Conservation (phyloP, 1,140 invertebrate species). For the Drosophila saltans region DNA sequence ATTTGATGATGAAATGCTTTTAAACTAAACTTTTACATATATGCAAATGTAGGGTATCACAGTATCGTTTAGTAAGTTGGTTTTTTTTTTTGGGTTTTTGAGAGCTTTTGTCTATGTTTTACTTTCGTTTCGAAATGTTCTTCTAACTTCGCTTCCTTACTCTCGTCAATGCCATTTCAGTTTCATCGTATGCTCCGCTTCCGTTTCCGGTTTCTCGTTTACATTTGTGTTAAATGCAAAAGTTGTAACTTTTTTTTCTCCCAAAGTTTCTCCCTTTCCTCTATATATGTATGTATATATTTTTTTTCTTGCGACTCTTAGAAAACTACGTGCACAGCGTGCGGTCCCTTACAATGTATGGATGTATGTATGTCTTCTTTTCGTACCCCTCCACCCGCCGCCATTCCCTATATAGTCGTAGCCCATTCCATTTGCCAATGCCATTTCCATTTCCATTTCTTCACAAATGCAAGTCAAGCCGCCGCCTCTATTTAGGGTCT, state of each 20-base stretch:
- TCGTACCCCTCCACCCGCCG: too few species aligned
- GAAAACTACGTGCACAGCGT: conserved; percentile 60
- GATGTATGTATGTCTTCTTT: background rate
- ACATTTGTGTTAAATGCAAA: conserved; percentile 62
- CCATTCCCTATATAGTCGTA: background rate
- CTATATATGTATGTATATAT: too few species aligned
- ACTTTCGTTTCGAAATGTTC: conserved; percentile 21
- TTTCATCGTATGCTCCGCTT: conserved; percentile 55
- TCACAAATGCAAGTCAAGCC: conserved; percentile 31
- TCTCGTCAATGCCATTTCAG: conserved; percentile 58
- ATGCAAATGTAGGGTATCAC: background rate
- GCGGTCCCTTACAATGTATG: conserved; percentile 19
- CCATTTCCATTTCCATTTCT: conserved; percentile 35
- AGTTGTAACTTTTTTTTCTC: conserved; percentile 42
- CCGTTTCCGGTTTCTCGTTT: conserved; percentile 62
- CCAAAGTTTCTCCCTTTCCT: conserved; percentile 43
- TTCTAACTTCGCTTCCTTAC: conserved; percentile 30
- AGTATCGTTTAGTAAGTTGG: background rate
- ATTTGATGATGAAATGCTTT: background rate
- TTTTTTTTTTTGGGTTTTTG: conserved; percentile 1
- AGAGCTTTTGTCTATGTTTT: conserved; percentile 1
- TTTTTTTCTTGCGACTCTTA: background rate
- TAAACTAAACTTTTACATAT: background rate
- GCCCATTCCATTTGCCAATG: conserved; percentile 5
- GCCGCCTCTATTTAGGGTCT: conserved; percentile 27